Conservation (phyloP, 2,888 invertebrate species). For the Lamellibrachia columna region DNA sequence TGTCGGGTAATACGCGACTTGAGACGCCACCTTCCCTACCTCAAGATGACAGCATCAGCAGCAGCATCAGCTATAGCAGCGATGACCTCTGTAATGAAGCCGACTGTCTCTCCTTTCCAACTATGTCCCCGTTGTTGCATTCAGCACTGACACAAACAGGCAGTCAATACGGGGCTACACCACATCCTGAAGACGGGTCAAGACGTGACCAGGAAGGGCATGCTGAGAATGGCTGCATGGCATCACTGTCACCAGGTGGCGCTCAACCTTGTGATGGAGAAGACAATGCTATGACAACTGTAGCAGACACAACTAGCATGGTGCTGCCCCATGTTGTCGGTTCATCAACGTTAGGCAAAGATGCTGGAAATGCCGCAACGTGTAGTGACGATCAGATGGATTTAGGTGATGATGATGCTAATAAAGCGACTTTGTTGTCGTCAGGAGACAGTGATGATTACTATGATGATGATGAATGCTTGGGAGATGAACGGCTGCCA, state of each 20-base stretch:
- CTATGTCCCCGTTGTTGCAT: neutral
- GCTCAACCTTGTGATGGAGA: neutral
- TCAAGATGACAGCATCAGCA: neutral
- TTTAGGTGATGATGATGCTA: conserved; percentile 25
- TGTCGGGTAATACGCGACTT: conserved; percentile 3
- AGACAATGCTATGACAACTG: neutral
- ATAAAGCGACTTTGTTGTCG: neutral
- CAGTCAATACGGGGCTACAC: neutral
- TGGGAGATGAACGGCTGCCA: conserved; percentile 28
- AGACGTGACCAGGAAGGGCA: neutral
- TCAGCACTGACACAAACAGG: neutral
- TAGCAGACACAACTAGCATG: neutral
- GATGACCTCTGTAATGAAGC: neutral
- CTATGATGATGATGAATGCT: conserved; percentile 24
- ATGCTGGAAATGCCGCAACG: neutral
- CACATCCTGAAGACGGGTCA: neutral
- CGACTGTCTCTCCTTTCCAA: neutral
- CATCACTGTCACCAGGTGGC: neutral
- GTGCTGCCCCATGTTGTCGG: neutral
- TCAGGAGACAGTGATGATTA: conserved; percentile 23
- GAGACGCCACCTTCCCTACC: neutral
- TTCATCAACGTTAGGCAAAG: neutral
- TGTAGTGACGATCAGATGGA: conserved; percentile 25
- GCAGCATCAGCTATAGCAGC: neutral
- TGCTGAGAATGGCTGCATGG: neutral